phyloP scores from a whole-genome alignment of 2,113 vertebrate species.

The Phaethornis superciliosus region DNA sequence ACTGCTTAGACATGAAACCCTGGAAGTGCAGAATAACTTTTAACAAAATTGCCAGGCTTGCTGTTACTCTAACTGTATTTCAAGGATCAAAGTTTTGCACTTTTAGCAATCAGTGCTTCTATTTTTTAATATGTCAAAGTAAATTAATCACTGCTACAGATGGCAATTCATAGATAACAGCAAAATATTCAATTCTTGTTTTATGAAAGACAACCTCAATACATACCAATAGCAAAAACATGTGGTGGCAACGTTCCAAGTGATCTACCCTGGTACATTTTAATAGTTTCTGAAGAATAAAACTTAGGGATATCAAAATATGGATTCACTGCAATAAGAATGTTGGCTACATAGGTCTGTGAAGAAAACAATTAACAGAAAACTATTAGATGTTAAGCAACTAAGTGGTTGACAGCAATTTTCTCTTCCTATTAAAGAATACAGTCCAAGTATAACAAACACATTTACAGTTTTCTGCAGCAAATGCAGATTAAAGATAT shows the following conservation, averaged over 20 bases:
- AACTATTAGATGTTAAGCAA: background rate
- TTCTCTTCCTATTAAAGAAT: background rate
- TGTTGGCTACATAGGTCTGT: conserved; percentile 97
- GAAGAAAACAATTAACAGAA: conserved; percentile 33
- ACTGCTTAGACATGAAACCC: background rate
- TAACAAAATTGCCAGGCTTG: background rate
- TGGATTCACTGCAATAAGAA: conserved; percentile 96
- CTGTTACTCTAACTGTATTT: background rate
- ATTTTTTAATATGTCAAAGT: background rate
- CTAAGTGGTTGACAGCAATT: background rate
- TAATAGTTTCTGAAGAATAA: conserved; percentile 88
- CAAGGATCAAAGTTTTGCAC: background rate
- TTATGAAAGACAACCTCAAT: background rate
- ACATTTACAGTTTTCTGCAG: background rate
- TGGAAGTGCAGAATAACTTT: background rate
- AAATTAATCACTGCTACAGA: background rate
- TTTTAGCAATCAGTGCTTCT: background rate
- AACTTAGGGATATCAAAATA: conserved; percentile 96
- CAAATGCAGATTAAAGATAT: background rate
- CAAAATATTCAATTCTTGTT: background rate
- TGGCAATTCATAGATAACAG: background rate
- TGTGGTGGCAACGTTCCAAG: conserved; percentile 94
- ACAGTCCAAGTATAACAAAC: background rate
- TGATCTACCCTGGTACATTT: conserved; percentile 89
- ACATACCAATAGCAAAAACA: conserved; percentile 94